Evolutionary conservation across 2,797 vertebrate species (phyloP).

Genomic region (Macrochelys suwanniensis): DNA sequence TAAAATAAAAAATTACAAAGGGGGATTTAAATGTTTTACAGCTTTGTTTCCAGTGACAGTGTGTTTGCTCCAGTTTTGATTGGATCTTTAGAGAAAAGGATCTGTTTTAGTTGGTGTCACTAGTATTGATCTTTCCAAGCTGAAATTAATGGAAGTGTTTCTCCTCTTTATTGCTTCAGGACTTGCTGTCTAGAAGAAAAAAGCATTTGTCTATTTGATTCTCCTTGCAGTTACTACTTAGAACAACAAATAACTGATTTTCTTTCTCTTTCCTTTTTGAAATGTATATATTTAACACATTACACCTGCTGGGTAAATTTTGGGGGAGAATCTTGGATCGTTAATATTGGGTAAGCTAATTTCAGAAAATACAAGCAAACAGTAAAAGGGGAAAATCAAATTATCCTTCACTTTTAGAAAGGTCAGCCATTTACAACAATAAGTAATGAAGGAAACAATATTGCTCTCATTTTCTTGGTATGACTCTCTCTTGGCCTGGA

Average conservation of each 20-base stretch:
- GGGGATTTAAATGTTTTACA: not conserved
- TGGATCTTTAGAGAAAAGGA: not conserved
- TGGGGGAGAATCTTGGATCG: not conserved
- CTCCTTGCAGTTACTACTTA: not conserved
- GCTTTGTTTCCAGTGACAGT: not conserved
- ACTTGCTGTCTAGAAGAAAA: not conserved
- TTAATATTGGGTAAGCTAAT: not conserved
- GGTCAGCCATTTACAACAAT: not conserved
- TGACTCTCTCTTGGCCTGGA: not conserved
- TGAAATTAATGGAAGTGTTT: conserved; percentile 40
- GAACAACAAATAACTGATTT: not conserved
- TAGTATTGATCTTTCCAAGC: conserved; percentile 18
- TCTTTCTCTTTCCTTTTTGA: not conserved
- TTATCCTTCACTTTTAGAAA: not conserved
- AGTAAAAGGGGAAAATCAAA: conserved; percentile 3
- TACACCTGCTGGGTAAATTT: not conserved
- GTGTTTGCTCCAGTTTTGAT: not conserved
- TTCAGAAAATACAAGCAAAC: not conserved
- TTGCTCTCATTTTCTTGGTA: not conserved
- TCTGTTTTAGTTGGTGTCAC: not conserved
- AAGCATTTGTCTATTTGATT: not conserved
- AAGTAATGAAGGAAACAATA: not conserved
- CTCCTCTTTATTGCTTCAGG: conserved; percentile 21
- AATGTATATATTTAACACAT: not conserved
- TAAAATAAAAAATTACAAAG: not conserved